phyloP scores from a whole-genome alignment of 2,797 vertebrate genomes.

The Schizopygopsis pylzovi region DNA sequence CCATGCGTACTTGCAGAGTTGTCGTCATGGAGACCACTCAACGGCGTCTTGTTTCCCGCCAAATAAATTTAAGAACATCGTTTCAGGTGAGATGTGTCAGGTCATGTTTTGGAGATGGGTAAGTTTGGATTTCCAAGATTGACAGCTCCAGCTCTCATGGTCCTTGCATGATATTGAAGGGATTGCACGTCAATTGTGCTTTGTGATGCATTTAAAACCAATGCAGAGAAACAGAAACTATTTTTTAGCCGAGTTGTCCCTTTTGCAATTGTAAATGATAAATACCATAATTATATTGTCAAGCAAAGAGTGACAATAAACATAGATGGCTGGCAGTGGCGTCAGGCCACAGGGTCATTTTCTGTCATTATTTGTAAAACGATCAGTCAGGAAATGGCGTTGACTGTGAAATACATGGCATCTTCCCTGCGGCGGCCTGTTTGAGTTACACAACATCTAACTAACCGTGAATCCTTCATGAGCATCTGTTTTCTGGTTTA shows the following conservation, averaged over 20 bases:
- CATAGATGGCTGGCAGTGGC: constrained; percentile 54
- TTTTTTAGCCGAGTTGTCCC: constrained; percentile 31
- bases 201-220: not conserved
- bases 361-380: constrained; percentile 73
- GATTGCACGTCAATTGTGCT: not conserved
- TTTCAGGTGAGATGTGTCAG: not conserved
- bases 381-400: constrained; percentile 69
- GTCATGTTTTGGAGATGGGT: not conserved
- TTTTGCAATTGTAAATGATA: constrained; percentile 46
- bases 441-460: not conserved
- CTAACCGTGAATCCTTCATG: not conserved
- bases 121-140: not conserved
- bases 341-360: constrained; percentile 59
- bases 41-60: constrained; percentile 32
- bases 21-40: constrained; percentile 48
- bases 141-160: not conserved
- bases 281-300: constrained; percentile 67
- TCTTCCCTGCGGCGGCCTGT: constrained; percentile 23
- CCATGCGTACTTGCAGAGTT: constrained; percentile 48
- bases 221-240: constrained; percentile 32
- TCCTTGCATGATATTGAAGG: not conserved
- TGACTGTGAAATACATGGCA: constrained; percentile 60
- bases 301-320: constrained; percentile 68
- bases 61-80: not conserved
- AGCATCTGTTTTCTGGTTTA: not conserved